Conservation (phyloP, 2,888 invertebrate genomes). For the Watsonalla cultraria region DNA sequence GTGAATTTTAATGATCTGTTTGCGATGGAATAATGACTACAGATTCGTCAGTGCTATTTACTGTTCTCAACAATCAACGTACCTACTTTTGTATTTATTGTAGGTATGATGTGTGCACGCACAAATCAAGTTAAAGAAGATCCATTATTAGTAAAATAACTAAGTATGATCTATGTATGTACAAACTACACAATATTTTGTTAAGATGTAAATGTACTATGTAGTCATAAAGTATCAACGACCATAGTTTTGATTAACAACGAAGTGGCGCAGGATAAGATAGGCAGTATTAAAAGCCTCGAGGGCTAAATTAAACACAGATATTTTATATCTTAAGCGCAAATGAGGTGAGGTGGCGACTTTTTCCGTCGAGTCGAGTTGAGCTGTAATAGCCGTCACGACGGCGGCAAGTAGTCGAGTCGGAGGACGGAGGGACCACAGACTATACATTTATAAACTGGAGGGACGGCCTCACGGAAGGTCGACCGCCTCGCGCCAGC, state of each 20-base stretch:
- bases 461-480: constrained; percentile 72
- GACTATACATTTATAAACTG: constrained; percentile 4
- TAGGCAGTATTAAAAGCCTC: neutral
- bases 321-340: neutral
- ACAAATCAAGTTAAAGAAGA: too few relatives aligned
- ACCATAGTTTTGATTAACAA: too few relatives aligned
- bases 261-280: too few relatives aligned
- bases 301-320: neutral
- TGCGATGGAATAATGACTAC: neutral
- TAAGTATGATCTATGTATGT: too few relatives aligned
- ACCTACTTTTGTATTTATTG: neutral
- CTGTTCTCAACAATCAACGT: neutral
- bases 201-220: too few relatives aligned
- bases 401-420: constrained; percentile 47
- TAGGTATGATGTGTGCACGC: too few relatives aligned
- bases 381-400: constrained; percentile 25
- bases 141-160: too few relatives aligned
- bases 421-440: constrained; percentile 34
- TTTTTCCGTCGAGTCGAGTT: constrained; percentile 18
- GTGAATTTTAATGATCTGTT: neutral
- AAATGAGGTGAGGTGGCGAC: neutral
- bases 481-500: constrained; percentile 59
- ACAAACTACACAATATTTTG: too few relatives aligned
- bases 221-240: too few relatives aligned
- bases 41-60: neutral